Evolutionary conservation across 2,113 vertebrate species (phyloP).

Genomic region (Empidonax alnorum): DNA sequence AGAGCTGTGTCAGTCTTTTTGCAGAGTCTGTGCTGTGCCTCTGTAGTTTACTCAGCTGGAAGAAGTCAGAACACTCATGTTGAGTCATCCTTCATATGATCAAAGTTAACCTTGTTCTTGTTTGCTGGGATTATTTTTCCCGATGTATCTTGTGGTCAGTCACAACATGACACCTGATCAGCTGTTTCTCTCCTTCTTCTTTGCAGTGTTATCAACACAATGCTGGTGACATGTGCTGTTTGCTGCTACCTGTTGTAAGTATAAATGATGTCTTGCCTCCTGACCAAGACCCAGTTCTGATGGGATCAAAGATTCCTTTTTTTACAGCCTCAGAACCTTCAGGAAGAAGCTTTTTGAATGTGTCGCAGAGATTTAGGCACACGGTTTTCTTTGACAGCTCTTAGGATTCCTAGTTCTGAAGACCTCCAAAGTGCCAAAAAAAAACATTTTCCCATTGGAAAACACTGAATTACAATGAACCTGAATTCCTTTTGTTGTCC

Average conservation of each 20-base stretch:
- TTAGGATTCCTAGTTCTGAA: neutral
- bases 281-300: neutral
- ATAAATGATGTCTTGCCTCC: conserved; percentile 51
- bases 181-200: conserved; percentile 1
- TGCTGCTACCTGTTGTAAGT: conserved; percentile 99
- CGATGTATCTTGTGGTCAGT: neutral
- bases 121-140: neutral
- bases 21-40: neutral
- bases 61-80: neutral
- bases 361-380: neutral
- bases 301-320: neutral
- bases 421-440: neutral
- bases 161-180: conserved; percentile 6
- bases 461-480: neutral
- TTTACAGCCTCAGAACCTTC: neutral
- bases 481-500: neutral
- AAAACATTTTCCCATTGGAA: neutral
- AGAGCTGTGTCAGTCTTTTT: neutral
- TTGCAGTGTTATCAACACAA: conserved; percentile 91
- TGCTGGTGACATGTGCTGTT: conserved; percentile 93
- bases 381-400: neutral
- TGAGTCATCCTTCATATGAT: conserved; percentile 56
- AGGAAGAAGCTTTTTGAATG: neutral
- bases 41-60: conserved; percentile 9
- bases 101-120: neutral